Evolutionary conservation across 2,797 vertebrate genomes (phyloP).

Genomic region (Podargus strigoides): DNA sequence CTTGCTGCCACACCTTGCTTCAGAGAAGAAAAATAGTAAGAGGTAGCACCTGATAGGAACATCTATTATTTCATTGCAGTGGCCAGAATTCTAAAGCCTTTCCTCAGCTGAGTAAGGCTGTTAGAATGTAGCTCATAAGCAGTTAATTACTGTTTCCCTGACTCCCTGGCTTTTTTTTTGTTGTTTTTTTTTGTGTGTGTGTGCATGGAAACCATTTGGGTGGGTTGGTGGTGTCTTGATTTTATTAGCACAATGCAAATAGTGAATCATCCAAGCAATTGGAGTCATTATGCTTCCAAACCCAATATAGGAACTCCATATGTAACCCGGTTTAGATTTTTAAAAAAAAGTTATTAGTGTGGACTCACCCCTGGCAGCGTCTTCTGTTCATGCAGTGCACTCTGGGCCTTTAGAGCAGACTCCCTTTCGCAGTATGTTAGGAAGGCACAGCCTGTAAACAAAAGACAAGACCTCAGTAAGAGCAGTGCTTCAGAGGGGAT

Average conservation of each 20-base stretch:
- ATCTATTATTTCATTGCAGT: not conserved
- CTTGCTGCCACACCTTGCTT: not conserved
- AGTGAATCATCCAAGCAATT: not conserved
- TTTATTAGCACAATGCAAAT: not conserved
- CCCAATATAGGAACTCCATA: not conserved
- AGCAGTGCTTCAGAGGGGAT: not conserved
- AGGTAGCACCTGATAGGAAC: not conserved
- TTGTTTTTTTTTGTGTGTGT: no score
- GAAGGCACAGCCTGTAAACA: constrained; percentile 81
- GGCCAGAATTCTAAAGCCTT: not conserved
- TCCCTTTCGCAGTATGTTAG: constrained; percentile 84
- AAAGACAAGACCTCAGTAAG: not conserved
- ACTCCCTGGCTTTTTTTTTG: not conserved
- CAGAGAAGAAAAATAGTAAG: not conserved
- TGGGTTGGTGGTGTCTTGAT: not conserved
- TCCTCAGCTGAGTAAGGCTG: not conserved
- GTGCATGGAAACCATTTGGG: not conserved
- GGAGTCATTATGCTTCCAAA: not conserved
- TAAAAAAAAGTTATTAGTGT: not conserved
- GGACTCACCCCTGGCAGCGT: constrained; percentile 82
- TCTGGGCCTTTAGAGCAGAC: constrained; percentile 84
- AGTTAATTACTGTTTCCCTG: not conserved
- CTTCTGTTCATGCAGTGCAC: constrained; percentile 83
- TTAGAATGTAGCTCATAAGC: not conserved
- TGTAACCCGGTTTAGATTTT: not conserved